A percentile compares a stretch with the other conserved stretches of the same genome.
Conservation (phyloP, 2,888 invertebrate species). For the Brenthis hecate region DNA sequence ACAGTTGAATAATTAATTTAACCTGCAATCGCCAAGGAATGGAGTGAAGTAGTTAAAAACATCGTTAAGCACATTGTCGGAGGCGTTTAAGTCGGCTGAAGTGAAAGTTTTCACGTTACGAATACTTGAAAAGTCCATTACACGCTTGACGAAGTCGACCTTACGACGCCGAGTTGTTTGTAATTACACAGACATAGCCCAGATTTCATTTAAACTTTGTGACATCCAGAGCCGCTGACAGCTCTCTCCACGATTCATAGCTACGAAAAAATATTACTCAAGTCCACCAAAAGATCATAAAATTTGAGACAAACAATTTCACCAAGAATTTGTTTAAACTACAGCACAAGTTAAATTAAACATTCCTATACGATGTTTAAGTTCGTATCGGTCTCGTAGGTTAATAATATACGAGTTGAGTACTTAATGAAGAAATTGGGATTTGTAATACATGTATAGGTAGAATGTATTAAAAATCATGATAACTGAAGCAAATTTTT, state of each 20-base stretch:
- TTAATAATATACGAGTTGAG: no score
- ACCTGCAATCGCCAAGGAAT: slow-evolving; percentile 65
- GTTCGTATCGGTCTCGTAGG: no score
- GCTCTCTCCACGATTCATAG: slow-evolving; percentile 61
- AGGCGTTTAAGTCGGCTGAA: slow-evolving; percentile 68
- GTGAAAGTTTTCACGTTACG: slow-evolving; percentile 78
- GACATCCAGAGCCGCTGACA: slow-evolving; percentile 53
- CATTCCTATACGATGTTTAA: no score
- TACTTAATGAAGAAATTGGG: no score
- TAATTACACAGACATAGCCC: slow-evolving; percentile 75
- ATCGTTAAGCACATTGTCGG: slow-evolving; percentile 78
- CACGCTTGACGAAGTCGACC: slow-evolving; percentile 73
- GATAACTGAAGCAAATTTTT: no score
- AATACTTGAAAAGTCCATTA: slow-evolving; percentile 81
- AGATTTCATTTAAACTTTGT: slow-evolving; percentile 78
- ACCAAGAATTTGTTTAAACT: no score
- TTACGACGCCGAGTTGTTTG: slow-evolving; percentile 69
- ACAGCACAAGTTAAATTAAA: no score
- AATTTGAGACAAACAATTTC: no score
- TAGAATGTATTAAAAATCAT: no score
- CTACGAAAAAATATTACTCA: slow-evolving; percentile 55
- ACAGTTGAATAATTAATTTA: slow-evolving; percentile 65
- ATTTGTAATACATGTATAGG: no score
- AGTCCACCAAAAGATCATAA: no score
- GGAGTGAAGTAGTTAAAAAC: slow-evolving; percentile 76